phyloP scores from a whole-genome alignment of 2,797 vertebrate species.

The Cetoscarus ocellatus region DNA sequence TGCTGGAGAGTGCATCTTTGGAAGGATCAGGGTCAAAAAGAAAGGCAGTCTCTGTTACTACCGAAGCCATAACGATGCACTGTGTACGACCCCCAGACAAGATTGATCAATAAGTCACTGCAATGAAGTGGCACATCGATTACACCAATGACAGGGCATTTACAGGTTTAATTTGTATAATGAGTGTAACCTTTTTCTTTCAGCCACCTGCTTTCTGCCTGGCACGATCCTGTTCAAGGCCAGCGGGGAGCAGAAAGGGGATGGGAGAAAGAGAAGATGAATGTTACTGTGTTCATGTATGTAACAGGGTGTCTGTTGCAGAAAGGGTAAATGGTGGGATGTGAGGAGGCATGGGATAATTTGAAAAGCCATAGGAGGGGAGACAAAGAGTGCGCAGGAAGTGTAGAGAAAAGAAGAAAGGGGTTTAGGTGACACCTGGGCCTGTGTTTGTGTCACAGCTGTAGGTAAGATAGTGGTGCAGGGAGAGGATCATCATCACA shows the following conservation, averaged over 20 bases:
- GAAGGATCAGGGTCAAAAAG: constrained; percentile 29
- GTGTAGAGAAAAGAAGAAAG: constrained; percentile 22
- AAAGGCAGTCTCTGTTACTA: constrained; percentile 48
- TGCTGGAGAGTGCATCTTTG: constrained; percentile 18
- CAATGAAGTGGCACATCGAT: constrained; percentile 87
- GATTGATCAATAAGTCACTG: constrained; percentile 84
- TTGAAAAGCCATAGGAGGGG: constrained; percentile 8
- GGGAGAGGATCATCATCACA: constrained; percentile 57
- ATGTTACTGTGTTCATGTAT: constrained; percentile 24
- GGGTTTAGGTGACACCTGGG: constrained; percentile 46
- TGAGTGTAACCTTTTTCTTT: constrained; percentile 84
- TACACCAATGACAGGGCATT: constrained; percentile 84
- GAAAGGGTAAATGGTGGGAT: neutral
- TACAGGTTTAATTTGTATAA: constrained; percentile 88
- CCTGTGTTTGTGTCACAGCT: constrained; percentile 61
- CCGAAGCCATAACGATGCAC: constrained; percentile 73
- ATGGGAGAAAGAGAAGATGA: constrained; percentile 50
- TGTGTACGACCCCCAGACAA: constrained; percentile 73
- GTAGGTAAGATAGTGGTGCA: constrained; percentile 55
- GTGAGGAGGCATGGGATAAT: constrained; percentile 24
- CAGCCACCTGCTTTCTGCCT: constrained; percentile 69
- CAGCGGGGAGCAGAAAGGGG: constrained; percentile 33
- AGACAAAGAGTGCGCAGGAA: constrained; percentile 17
- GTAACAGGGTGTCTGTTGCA: neutral
- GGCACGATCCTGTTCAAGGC: constrained; percentile 55